These are phyloP conservation scores for Hanleya hanleyi DNA, from an alignment of 2,888 invertebrate genomes.

Conservation along the genomic window DNA sequence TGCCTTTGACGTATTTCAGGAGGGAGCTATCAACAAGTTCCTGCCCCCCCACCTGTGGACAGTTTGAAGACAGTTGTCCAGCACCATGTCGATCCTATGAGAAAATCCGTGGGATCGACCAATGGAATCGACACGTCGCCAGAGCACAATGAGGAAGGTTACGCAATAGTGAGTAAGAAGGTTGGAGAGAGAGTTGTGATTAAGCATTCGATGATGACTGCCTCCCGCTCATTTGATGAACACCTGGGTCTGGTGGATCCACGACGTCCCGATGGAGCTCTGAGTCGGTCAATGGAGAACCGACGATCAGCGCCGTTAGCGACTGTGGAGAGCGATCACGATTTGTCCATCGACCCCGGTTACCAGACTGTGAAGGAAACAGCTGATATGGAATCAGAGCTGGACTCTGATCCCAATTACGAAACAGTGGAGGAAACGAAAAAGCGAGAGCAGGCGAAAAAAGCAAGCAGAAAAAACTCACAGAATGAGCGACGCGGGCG, in stretches of 20 bases:
- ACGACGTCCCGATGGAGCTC: neutral
- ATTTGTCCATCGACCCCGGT: neutral
- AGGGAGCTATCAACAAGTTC: neutral
- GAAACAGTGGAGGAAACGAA: neutral
- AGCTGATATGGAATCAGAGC: neutral
- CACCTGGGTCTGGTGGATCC: neutral
- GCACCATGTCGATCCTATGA: neutral
- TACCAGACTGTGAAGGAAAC: neutral
- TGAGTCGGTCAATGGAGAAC: neutral
- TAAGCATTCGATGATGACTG: neutral
- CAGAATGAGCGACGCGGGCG: neutral
- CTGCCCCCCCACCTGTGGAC: slow-evolving; percentile 2
- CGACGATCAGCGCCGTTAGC: neutral
- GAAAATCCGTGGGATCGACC: neutral
- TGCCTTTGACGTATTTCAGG: too few species aligned
- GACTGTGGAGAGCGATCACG: neutral
- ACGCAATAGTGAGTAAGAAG: neutral
- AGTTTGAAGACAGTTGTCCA: neutral
- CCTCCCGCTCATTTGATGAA: neutral
- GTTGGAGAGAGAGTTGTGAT: neutral
- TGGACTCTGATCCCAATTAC: neutral
- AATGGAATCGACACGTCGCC: too few species aligned
- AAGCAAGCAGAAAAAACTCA: neutral
- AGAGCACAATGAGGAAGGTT: neutral
- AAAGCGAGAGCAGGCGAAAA: neutral